phyloP scores from a whole-genome alignment of 2,888 invertebrate genomes.

The Drosophila quinaria region DNA sequence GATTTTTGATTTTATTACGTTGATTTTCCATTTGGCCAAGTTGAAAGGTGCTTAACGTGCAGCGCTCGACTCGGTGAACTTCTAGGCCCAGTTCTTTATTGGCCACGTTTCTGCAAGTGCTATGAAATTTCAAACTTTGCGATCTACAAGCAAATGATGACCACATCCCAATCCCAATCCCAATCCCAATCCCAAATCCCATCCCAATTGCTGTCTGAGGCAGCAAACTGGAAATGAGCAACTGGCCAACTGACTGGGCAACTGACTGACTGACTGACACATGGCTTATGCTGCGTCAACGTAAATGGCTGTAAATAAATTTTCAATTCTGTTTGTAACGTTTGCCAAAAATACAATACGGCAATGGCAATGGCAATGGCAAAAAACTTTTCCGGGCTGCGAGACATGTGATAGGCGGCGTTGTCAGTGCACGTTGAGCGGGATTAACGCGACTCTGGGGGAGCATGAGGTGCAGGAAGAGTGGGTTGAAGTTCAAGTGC shows the following conservation, averaged over 20 bases:
- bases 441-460: conserved; percentile 56
- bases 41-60: conserved; percentile 81
- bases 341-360: conserved; percentile 66
- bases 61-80: conserved; percentile 45
- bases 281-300: conserved; percentile 79
- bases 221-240: conserved; percentile 7
- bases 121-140: conserved; percentile 29
- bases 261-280: conserved; percentile 67
- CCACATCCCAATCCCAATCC: conserved; percentile 27
- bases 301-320: conserved; percentile 81
- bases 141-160: conserved; percentile 49
- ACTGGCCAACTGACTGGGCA: conserved; percentile 4
- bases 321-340: conserved; percentile 79
- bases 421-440: conserved; percentile 53
- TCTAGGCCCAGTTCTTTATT: conserved; percentile 70
- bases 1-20: conserved; percentile 77
- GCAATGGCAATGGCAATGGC: conserved; percentile 36
- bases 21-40: conserved; percentile 71
- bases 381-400: conserved; percentile 30
- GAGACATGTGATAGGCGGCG: conserved; percentile 72
- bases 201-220: conserved; percentile 4
- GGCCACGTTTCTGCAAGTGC: conserved; percentile 70
- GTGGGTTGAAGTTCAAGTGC: conserved; percentile 35
- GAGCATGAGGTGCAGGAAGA: neutral
- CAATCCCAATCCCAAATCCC: neutral